Conservation (phyloP, 1,140 invertebrate species). For the Grapholita molesta region DNA sequence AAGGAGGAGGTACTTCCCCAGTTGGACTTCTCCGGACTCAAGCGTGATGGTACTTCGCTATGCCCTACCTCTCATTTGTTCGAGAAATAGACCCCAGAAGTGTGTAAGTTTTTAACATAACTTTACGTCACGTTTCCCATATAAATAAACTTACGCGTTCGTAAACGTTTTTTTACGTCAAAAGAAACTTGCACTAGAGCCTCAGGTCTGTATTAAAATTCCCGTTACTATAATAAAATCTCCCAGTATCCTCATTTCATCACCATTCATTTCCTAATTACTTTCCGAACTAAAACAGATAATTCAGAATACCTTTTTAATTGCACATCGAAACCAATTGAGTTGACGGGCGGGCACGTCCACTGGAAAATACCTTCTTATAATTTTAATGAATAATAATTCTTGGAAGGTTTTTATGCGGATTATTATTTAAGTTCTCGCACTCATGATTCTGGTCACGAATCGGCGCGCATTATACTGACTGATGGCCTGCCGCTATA, state of each 20-base stretch:
- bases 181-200: too few relatives aligned
- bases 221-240: background rate
- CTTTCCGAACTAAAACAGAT: background rate
- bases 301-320: constrained; percentile 13
- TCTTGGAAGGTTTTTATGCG: background rate
- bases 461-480: background rate
- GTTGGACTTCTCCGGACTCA: too few relatives aligned
- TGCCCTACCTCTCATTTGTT: too few relatives aligned
- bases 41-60: too few relatives aligned
- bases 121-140: too few relatives aligned
- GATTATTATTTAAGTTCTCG: background rate
- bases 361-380: background rate
- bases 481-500: too few relatives aligned
- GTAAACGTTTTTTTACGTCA: too few relatives aligned
- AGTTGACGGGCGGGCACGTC: background rate
- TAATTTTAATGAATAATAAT: constrained; percentile 15
- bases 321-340: constrained; percentile 6
- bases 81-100: too few relatives aligned
- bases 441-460: background rate
- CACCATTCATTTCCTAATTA: background rate
- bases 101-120: too few relatives aligned
- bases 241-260: background rate
- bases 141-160: too few relatives aligned
- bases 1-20: too few relatives aligned
- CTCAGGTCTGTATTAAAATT: too few relatives aligned